Evolutionary conservation across 2,888 invertebrate genomes (phyloP).

Genomic region (Danaus chrysippus): DNA sequence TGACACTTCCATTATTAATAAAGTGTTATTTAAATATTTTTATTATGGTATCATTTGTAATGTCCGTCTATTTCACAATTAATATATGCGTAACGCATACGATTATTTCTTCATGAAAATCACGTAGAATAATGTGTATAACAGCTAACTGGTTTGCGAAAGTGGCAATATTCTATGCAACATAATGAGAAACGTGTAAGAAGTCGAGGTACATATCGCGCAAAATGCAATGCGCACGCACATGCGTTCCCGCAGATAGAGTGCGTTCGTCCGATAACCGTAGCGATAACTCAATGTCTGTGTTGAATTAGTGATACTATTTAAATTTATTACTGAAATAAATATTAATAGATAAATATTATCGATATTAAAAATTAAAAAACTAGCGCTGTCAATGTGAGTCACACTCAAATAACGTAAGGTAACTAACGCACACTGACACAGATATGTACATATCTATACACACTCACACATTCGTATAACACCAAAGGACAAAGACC

Average conservation of each 20-base stretch:
- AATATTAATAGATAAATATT: conserved; percentile 2
- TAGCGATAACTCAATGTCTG: conserved; percentile 50
- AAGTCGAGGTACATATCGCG: conserved; percentile 55
- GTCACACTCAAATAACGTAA: too few relatives aligned
- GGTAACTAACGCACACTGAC: conserved; percentile 9
- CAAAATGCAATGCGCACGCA: conserved; percentile 68
- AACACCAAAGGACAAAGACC: conserved; percentile 43
- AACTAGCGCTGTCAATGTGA: too few relatives aligned
- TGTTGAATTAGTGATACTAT: conserved; percentile 27
- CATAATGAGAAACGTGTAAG: conserved; percentile 52
- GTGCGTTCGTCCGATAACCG: conserved; percentile 63
- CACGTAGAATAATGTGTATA: conserved; percentile 64
- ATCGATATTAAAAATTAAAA: conserved; percentile 6
- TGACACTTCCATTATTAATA: too few relatives aligned
- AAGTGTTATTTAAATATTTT: not conserved
- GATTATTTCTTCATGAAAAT: conserved; percentile 58
- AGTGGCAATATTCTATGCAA: conserved; percentile 61
- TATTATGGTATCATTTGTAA: conserved; percentile 8
- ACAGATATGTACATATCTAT: conserved; percentile 9
- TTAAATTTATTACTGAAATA: conserved; percentile 11
- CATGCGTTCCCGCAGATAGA: conserved; percentile 64
- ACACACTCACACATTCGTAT: conserved; percentile 25
- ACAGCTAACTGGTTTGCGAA: conserved; percentile 68
- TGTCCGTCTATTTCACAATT: conserved; percentile 43
- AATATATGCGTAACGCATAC: conserved; percentile 67